Percentiles rank a stretch among this genome's conserved stretches.
These are phyloP conservation scores for Epinephelus malabaricus DNA, from an alignment of 2,797 vertebrate species.

Conservation along the genomic window DNA sequence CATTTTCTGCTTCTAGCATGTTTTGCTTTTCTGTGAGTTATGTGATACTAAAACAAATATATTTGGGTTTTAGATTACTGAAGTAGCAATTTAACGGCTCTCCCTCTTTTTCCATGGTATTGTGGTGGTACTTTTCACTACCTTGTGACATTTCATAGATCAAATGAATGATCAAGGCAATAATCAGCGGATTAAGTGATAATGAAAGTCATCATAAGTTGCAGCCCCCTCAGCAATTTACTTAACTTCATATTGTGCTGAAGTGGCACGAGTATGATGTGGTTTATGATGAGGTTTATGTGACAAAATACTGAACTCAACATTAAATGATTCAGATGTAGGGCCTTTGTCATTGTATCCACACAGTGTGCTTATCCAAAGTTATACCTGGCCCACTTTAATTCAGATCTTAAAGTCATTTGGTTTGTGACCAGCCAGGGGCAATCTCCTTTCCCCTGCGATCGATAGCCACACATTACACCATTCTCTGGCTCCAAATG, in stretches of 20 bases:
- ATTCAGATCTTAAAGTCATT: constrained; percentile 63
- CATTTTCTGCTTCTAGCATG: too few species aligned
- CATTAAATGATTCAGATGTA: constrained; percentile 9
- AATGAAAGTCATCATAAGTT: background rate
- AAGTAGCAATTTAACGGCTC: background rate
- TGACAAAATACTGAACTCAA: background rate
- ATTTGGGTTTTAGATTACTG: background rate
- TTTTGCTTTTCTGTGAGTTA: too few species aligned
- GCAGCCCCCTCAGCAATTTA: background rate
- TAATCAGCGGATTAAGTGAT: too few species aligned
- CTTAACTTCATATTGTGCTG: background rate
- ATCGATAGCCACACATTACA: constrained; percentile 78
- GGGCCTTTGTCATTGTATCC: constrained; percentile 7
- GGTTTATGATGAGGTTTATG: background rate
- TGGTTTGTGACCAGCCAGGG: constrained; percentile 60
- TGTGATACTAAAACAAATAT: too few species aligned
- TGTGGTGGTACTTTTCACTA: too few species aligned
- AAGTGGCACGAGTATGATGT: too few species aligned
- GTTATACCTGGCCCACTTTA: constrained; percentile 28
- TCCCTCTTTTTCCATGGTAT: too few species aligned
- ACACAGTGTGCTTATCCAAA: constrained; percentile 34
- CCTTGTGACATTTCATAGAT: too few species aligned
- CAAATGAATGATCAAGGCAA: too few species aligned
- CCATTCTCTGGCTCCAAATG: constrained; percentile 59
- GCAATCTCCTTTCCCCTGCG: constrained; percentile 55